Base-by-base conservation (phyloP, 2,113 vertebrate genomes). In the Daubentonia madagascariensis region DNA sequence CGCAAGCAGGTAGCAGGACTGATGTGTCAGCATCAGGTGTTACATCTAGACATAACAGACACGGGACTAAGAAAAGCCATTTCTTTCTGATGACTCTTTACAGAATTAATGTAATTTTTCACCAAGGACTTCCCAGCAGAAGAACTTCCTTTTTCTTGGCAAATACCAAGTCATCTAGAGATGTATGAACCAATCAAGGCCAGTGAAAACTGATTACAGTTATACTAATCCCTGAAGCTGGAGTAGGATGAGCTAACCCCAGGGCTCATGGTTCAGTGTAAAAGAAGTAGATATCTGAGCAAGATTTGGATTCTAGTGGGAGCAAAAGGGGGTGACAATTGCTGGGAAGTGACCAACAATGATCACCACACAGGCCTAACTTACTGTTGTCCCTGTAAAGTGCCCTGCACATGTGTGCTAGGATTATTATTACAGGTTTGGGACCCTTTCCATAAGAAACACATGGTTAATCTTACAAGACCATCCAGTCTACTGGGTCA, bases 191-290 rank as follows among this genome's bases (percentile, higher is more conserved):
- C 45, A 6, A n/a, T 32, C 5, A 22, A 3, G 23, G 67, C 3
- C 37, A 1, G 0, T 18, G n/a, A 76, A 52, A n/a, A 75, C 7
- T 20, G 30, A 9, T 54, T 45, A 7, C 40, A 6, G 3, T 43
- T 2, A 14, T 3, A 3, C 3, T 22, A 8, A 6, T 8, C 12
- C 40, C 16, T 13, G 14, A 8, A 9, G 22, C 32, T 50, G 1
- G 32, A 45, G 12, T 5, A 20, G 5, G 23, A 5, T 8, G 30
- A 12, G 16, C 12, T 45, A 30, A 14, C 1, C 30, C 59, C 37
- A 7, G 5, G 50, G 17, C 28, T 48, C 54, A 43, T 3, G 40
- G 85, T 8, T 70, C 48, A 61, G 32, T 2, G n/a, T 3, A 23
- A 30, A 30, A 40, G 28, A 11, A 43, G 25, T 8, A 25, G 68